phyloP scores from a whole-genome alignment of 2,888 invertebrate species.

The Conistra vaccinii region DNA sequence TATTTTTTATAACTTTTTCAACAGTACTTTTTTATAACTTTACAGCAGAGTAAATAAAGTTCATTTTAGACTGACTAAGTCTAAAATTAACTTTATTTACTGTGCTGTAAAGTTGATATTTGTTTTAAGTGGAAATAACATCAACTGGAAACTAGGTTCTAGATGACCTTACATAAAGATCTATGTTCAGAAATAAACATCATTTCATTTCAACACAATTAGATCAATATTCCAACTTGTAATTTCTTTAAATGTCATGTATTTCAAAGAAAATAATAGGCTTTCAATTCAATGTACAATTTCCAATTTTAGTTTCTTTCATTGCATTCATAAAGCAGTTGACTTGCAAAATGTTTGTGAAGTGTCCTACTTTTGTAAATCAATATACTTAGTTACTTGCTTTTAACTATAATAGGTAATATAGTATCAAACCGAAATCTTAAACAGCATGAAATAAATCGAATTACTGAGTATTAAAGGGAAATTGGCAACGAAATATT shows the following conservation, averaged over 20 bases:
- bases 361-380: conserved; percentile 33
- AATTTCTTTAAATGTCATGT: background rate
- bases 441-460: conserved; percentile 57
- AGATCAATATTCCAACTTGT: background rate
- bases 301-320: background rate
- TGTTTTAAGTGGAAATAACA: too few relatives aligned
- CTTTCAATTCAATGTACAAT: conserved; percentile 9
- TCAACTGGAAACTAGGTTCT: too few relatives aligned
- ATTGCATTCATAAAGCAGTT: background rate
- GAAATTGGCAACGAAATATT: conserved; percentile 29
- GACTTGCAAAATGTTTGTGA: conserved; percentile 1
- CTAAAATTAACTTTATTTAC: too few relatives aligned
- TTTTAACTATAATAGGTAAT: conserved; percentile 7
- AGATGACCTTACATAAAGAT: too few relatives aligned
- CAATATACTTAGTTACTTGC: background rate
- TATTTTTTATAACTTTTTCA: too few relatives aligned
- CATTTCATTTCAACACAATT: background rate
- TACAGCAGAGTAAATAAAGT: too few relatives aligned
- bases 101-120: too few relatives aligned
- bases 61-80: too few relatives aligned
- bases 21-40: too few relatives aligned
- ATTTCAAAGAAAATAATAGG: background rate
- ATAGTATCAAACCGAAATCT: conserved; percentile 30
- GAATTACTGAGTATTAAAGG: conserved; percentile 38
- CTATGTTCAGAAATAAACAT: too few relatives aligned